Evolutionary conservation across 2,113 vertebrate genomes (phyloP).

Genomic region (Lucifuga dentata): DNA sequence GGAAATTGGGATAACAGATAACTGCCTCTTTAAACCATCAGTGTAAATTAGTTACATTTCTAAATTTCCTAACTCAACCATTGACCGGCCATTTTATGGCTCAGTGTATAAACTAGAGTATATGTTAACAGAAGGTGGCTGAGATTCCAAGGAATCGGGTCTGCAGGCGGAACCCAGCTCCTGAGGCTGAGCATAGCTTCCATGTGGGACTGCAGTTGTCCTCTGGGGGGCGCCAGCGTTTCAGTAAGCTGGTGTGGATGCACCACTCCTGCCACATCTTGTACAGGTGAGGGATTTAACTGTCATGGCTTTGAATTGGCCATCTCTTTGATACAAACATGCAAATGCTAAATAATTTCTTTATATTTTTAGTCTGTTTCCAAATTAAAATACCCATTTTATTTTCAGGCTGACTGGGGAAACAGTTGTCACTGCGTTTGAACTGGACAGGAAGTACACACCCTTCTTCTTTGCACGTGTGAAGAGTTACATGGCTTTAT

Average conservation of each 20-base stretch:
- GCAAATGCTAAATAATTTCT: neutral
- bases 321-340: too few species aligned
- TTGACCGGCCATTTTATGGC: neutral
- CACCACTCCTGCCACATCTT: constrained; percentile 97
- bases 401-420: constrained; percentile 91
- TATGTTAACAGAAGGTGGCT: constrained; percentile 84
- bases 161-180: constrained; percentile 88
- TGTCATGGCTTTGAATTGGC: neutral
- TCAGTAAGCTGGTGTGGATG: constrained; percentile 96
- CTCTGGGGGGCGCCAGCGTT: constrained; percentile 92
- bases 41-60: too few species aligned
- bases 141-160: constrained; percentile 94
- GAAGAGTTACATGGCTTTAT: constrained; percentile 96
- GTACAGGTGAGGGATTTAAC: constrained; percentile 86
- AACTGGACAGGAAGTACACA: constrained; percentile 96
- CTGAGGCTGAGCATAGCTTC: constrained; percentile 94
- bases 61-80: neutral
- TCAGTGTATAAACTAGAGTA: neutral
- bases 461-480: constrained; percentile 96
- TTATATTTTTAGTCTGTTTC: neutral
- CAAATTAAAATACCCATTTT: neutral
- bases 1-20: too few species aligned
- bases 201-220: constrained; percentile 93
- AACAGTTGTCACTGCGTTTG: constrained; percentile 92
- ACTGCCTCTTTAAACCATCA: too few species aligned